These are phyloP conservation scores for Caloenas nicobarica DNA, from an alignment of 2,113 vertebrate species.

Conservation along the genomic window DNA sequence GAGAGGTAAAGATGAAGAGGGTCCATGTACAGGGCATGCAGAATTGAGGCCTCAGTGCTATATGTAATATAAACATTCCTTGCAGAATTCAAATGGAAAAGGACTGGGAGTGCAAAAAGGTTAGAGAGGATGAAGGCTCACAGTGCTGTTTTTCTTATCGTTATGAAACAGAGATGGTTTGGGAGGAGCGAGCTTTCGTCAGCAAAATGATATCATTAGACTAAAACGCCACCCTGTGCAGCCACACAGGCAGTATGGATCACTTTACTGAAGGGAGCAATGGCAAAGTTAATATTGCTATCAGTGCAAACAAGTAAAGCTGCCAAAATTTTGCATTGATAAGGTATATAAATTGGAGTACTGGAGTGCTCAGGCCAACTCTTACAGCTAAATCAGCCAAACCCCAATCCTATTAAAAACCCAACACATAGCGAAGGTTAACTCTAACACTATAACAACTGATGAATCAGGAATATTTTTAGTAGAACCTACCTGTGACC, in stretches of 20 bases:
- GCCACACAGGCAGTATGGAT: neutral
- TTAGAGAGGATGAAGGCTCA: neutral
- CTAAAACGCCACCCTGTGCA: neutral
- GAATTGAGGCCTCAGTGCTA: neutral
- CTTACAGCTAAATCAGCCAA: neutral
- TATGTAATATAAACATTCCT: neutral
- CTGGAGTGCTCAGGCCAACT: neutral
- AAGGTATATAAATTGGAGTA: neutral
- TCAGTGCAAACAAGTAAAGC: neutral
- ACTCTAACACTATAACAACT: neutral
- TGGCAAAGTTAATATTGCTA: neutral
- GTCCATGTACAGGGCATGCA: neutral
- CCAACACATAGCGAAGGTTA: neutral
- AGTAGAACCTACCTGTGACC: constrained; percentile 82
- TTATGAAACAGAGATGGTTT: neutral
- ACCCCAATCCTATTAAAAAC: neutral
- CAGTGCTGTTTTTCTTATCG: neutral
- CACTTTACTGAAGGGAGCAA: neutral
- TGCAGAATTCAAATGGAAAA: neutral
- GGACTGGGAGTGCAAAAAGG: neutral
- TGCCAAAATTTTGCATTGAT: neutral
- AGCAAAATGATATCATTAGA: neutral
- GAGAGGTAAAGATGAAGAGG: neutral
- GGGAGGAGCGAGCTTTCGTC: neutral
- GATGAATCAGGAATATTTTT: neutral